phyloP scores from a whole-genome alignment of 2,888 invertebrate genomes.

The Yponomeuta evonymella region DNA sequence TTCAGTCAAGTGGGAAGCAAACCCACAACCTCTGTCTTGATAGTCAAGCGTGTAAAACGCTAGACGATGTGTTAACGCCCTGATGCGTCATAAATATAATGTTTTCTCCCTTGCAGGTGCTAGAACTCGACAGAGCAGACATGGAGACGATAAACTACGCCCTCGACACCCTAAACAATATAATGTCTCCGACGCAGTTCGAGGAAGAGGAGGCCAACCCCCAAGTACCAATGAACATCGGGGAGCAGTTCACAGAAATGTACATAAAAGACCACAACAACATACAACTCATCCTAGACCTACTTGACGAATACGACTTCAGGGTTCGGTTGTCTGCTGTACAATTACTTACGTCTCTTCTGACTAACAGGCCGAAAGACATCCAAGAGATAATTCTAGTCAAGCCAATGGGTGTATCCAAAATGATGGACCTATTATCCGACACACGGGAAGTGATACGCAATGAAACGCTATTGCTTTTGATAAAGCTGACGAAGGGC shows the following conservation, averaged over 20 bases:
- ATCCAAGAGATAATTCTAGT: constrained; percentile 91
- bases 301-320: constrained; percentile 97
- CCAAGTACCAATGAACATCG: constrained; percentile 81
- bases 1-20: no score
- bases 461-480: constrained; percentile 93
- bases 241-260: constrained; percentile 97
- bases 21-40: no score
- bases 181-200: constrained; percentile 87
- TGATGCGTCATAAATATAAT: no score
- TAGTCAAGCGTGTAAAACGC: no score
- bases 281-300: constrained; percentile 85
- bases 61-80: no score
- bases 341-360: constrained; percentile 89
- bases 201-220: constrained; percentile 87
- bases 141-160: constrained; percentile 94
- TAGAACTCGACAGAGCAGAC: constrained; percentile 92
- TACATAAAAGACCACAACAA: constrained; percentile 94
- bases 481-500: constrained; percentile 92
- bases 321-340: constrained; percentile 94
- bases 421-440: constrained; percentile 95
- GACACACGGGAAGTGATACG: constrained; percentile 97
- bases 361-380: constrained; percentile 90
- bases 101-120: constrained; percentile 71
- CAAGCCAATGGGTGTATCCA: constrained; percentile 97
- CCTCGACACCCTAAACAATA: constrained; percentile 93